These are phyloP conservation scores for human DNA, from an alignment of 2,113 vertebrate genomes.

Conservation along the genomic window DNA sequence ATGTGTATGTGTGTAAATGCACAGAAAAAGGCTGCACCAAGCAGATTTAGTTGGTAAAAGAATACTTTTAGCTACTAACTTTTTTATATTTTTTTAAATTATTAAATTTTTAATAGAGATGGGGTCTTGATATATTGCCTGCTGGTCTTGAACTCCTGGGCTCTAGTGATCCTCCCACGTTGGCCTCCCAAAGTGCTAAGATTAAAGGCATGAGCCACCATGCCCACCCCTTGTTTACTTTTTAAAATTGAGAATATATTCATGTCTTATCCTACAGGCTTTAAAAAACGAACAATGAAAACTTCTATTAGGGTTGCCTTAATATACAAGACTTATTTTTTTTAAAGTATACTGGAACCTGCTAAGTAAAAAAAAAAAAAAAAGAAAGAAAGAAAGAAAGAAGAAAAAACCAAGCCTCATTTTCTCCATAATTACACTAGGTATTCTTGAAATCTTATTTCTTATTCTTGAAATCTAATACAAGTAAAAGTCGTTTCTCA, in stretches of 20 bases:
- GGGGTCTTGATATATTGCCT: no score
- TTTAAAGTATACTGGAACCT: neutral
- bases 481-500: no score
- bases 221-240: neutral
- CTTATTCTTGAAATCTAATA: no score
- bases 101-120: no score
- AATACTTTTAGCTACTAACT: neutral
- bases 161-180: no score
- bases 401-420: neutral
- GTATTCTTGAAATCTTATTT: neutral
- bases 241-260: neutral
- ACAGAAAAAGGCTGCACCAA: neutral
- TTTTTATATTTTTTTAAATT: neutral
- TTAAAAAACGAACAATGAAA: conserved; percentile 43
- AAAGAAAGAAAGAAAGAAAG: neutral
- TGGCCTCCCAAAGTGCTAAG: no score
- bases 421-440: neutral
- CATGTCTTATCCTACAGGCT: neutral
- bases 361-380: neutral
- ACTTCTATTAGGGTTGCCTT: neutral
- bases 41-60: neutral
- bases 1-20: neutral
- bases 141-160: no score
- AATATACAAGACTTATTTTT: neutral
- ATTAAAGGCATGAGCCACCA: no score